These are phyloP conservation scores for Chironomus tepperi DNA, from an alignment of 1,140 invertebrate genomes.

Conservation along the genomic window DNA sequence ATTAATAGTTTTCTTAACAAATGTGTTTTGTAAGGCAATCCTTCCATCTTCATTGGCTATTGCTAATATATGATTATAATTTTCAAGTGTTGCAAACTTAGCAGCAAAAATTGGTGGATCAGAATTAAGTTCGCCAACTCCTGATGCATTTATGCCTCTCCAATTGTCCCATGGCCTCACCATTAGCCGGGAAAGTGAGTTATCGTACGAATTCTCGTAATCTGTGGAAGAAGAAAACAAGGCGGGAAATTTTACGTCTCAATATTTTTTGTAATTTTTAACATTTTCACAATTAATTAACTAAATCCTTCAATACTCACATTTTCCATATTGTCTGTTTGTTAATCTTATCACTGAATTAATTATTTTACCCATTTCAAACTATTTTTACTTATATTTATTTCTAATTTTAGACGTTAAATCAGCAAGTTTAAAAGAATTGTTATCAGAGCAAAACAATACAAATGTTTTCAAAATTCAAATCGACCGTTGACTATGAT, in stretches of 20 bases:
- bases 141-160: conserved; percentile 42
- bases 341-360: conserved; percentile 3
- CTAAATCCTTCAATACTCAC: neutral
- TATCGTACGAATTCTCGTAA: conserved; percentile 43
- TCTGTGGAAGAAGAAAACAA: conserved; percentile 33
- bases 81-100: conserved; percentile 50
- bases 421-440: too few species aligned
- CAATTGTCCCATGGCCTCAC: conserved; percentile 45
- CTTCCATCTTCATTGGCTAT: conserved; percentile 78
- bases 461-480: too few species aligned
- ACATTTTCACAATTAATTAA: neutral
- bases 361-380: neutral
- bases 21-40: conserved; percentile 39
- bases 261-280: neutral
- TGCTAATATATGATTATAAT: conserved; percentile 60
- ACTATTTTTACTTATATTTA: neutral
- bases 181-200: conserved; percentile 40
- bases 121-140: conserved; percentile 42
- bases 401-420: neutral
- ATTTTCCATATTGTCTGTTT: conserved; percentile 18
- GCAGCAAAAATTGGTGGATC: conserved; percentile 55
- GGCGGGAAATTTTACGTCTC: neutral
- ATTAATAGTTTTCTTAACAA: conserved; percentile 31
- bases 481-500: too few species aligned
- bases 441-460: too few species aligned